Percentiles rank a stretch among this genome's conserved stretches.
Conservation (phyloP, 2,113 vertebrate species). For the Okapia johnstoni region DNA sequence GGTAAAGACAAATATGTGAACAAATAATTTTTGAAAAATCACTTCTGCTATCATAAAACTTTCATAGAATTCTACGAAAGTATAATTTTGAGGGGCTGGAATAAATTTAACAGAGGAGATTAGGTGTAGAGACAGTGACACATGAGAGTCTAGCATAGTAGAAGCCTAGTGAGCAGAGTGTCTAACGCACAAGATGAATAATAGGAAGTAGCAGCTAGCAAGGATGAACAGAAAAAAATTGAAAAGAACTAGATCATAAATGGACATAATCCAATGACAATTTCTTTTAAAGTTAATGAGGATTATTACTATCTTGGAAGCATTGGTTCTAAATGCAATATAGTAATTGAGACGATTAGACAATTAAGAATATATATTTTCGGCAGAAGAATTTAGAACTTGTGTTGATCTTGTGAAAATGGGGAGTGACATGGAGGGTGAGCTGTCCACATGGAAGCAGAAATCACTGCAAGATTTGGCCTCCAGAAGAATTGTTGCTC, state of each 20-base stretch:
- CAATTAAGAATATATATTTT: background rate
- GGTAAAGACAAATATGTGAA: background rate
- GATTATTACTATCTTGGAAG: background rate
- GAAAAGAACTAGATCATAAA: background rate
- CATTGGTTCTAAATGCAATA: background rate
- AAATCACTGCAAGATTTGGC: too few species aligned
- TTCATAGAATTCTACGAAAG: background rate
- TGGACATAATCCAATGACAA: background rate
- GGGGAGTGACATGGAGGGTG: background rate
- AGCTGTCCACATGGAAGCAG: background rate
- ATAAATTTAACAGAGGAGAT: background rate
- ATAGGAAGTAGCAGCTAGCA: background rate
- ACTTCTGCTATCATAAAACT: background rate
- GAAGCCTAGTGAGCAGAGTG: background rate
- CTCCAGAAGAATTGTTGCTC: background rate
- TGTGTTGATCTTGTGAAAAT: background rate
- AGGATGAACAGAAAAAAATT: background rate
- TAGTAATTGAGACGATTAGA: background rate
- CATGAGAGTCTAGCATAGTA: accelerated
- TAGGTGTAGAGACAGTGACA: background rate
- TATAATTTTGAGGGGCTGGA: background rate
- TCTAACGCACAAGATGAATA: background rate
- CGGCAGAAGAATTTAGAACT: background rate
- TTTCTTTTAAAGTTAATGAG: background rate
- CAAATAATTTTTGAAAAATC: background rate